phyloP scores from a whole-genome alignment of 2,888 invertebrate genomes.

The Bembecia ichneumoniformis region DNA sequence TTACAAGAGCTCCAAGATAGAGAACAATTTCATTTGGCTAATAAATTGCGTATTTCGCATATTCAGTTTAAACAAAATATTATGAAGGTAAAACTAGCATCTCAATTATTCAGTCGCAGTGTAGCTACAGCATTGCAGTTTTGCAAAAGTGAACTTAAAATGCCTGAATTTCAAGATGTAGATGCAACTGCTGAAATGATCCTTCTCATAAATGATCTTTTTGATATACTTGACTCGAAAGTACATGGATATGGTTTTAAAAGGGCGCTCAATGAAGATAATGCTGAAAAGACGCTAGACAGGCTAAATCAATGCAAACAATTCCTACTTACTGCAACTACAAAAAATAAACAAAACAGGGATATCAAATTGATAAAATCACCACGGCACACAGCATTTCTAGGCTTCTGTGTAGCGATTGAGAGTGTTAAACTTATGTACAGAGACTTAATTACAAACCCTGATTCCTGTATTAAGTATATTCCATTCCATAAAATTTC shows the following conservation, averaged over 20 bases:
- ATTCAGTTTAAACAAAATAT: background rate
- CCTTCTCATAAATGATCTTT: background rate
- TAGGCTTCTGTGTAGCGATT: background rate
- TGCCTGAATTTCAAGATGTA: background rate
- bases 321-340: background rate
- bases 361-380: background rate
- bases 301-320: background rate
- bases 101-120: background rate
- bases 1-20: conserved; percentile 3
- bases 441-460: background rate
- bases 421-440: background rate
- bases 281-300: background rate
- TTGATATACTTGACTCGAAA: background rate
- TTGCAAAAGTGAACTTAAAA: background rate
- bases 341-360: background rate
- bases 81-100: background rate
- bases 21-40: background rate
- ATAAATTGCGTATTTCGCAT: background rate
- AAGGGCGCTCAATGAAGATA: background rate
- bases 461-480: background rate
- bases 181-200: background rate
- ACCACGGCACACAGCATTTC: background rate
- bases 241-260: background rate
- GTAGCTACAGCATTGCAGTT: background rate
- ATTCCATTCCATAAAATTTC: no score